Base-by-base conservation (phyloP, 2,888 invertebrate species). In the Rhamphomyia laevipes region DNA sequence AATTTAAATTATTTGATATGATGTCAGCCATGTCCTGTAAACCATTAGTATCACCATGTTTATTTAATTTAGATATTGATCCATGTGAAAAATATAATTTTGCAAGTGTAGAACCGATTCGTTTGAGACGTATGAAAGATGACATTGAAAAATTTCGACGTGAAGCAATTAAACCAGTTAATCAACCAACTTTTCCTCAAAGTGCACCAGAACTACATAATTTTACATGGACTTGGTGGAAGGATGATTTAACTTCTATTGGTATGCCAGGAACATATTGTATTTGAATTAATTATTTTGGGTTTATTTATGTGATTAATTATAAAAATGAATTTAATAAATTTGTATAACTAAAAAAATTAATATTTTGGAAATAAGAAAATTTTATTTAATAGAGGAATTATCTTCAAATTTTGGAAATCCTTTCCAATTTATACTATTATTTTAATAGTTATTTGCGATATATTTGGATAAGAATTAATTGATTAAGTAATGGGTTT, bases 191-290 rank as follows among this genome's bases (percentile, higher is more conserved):
- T 1, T 74, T 75, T 54, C 64, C 68, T 0, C 65, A 64, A 2
- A 73, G 75, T 2, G 70, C 80, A 65, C 80, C 81, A 0, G 57
- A 57, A 0, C 56, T 66, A 7, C 77, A 76, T 69, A 73, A 76
- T 46, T 70, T 73, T 46, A 73, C 74, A 0, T 81, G 81, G 81
- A 70, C 71, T 2, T 72, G 68, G 55, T 81, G 77, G 77, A 59
- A 63, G 53, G 74, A 40, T 40, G 7, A 35, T 35, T 7, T n/a
- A n/a, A 35, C 33, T 30, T 9, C 6, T 35, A n/a, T n/a, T 10
- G 12, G 18, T 40, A 40, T 40, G 12, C 40, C 40, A 40, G 40
- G 40, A 12, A 40, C 40, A 18, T 40, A 40, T 40, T 40, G 40
- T 40, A 17, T 18, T 11, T 40, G 13, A 18, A 12, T 11, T 7